Evolutionary conservation across 2,113 vertebrate genomes (phyloP), one percentile per base, ranked within the genome.

Genomic region (Dicerorhinus sumatrensis): DNA sequence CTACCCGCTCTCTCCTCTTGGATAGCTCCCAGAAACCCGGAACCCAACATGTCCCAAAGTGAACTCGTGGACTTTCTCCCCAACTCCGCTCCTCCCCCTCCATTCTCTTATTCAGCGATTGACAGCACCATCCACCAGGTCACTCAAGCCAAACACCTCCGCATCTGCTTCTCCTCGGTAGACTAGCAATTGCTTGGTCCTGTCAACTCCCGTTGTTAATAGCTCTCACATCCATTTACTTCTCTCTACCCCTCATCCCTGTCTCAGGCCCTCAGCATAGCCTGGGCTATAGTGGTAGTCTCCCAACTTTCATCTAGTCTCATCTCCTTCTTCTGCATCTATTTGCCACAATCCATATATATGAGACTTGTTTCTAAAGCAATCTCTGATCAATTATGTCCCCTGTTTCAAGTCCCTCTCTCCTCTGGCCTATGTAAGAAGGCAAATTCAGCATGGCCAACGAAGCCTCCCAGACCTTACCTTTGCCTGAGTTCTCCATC

Each of bases 131-230:
- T 46, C 39, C 42, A 63, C 51, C 82, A 42, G n/a, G 6, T 60
- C 29, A 25, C 63, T 94, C 36, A 67, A 80, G 65, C 58, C 39
- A 46, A 91, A 58, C 25, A 42, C 67, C 8, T 20, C 25, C 10
- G 33, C n/a, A 2, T 4, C 33, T 4, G 18, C 17, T 10, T 3
- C 8, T 14, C 46, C 6, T 56, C 13, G 18, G 8, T 0, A 33
- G 63, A 25, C 17, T 4, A 77, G 25, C 8, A 31, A 39, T 79
- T 63, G 42, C 65, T 51, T 46, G 42, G 11, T 27, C 10, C 0
- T 7, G 1, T 16, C 10, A 23, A 39, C 90, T 81, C 33, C 42
- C 8, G 1, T 17, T 89, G 33, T 39, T 58, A 29, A 8, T 14
- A 21, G 46, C 42, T 25, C 42, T 63, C 33, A 17, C 5, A 14